Base-by-base conservation (phyloP, 2,888 invertebrate species). In the Antitype chi region DNA sequence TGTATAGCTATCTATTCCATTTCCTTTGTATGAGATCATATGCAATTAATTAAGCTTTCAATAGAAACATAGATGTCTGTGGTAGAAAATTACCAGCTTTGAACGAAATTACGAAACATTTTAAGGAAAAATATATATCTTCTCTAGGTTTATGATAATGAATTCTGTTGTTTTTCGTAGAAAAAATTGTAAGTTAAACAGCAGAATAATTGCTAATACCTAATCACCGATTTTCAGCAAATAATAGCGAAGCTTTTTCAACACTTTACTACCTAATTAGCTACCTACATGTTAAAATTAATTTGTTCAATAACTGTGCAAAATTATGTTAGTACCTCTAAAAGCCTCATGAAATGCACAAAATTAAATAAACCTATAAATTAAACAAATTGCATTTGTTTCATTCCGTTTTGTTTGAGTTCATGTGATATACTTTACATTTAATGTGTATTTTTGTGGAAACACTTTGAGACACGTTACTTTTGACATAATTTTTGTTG, bases 401-500 rank as follows among this genome's bases (percentile, higher is more conserved):
- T 72, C 64, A 60, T 74, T 75, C 23, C 23, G n/a, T 75, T 28
- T 75, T 60, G 23, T 28, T 38, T 3, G n/a, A 59, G 32, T 55
- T 43, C 38, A 23, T 49, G 38, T 57, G 15, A 52, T 75, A 67
- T 75, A 52, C 17, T 74, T 78, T 73, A 68, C n/a, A 73, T 82
- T 67, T 72, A 75, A 57, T 53, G 38, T 32, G 49, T 43, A 57
- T 82, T 85, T 85, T 73, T 70, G 47, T 63, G 53, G 68, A 74
- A 78, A 74, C 53, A 60, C 63, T 73, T 64, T 70, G 63, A 62
- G 63, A 43, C 47, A 62, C 13, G 47, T 62, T 76, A 79, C 70
- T 75, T 83, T 82, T 84, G 74, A 69, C 87, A 88, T 38, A 38
- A 38, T 89, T 81, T 86, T 83, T 80, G 77, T 80, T 80, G 80